Base-by-base conservation (phyloP, 2,113 vertebrate genomes). In the Poeciliopsis occidentalis region DNA sequence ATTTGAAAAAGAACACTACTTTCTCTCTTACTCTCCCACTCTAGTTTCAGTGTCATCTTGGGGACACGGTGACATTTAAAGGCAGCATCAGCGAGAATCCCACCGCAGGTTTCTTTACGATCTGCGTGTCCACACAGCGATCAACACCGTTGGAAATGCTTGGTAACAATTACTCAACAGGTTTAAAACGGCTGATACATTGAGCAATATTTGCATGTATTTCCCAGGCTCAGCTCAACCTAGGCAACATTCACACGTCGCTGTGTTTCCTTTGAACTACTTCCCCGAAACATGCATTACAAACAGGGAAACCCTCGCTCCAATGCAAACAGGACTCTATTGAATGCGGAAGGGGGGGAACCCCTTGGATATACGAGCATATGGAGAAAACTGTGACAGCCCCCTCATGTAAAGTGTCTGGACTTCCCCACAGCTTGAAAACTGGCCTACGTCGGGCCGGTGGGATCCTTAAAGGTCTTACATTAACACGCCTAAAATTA, bases 401-500 rank as follows among this genome's bases (percentile, higher is more conserved):
- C 86, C 71, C 60, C 66, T 29, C 60, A 66, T 83, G 91, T 90
- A 91, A 95, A 93, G 90, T 57, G 67, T 69, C 65, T 83, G 92
- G 89, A 92, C 60, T 95, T 92, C 80, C 89, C 87, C 79, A 39
- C 37, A 62, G 60, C 39, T 71, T 27, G 44, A 47, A 79, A 73
- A 71, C 82, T 39, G 71, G 47, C 76, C 73, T 66, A 63, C 29
- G 51, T 65, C 68, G 29, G 1, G 69, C 71, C 37, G 22, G 30
- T 27, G 67, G 26, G 71, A 70, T 71, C 66, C 71, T 66, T 67
- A 24, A 61, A 69, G 37, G 34, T 37, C 10, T 37, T 37, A 34
- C 1, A 10, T 34, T 37, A 37, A 37, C 10, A 2, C 26, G 15
- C 62, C 39, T 29, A 41, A 60, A 24, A 22, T 26, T 39, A 24